Conservation (phyloP, 2,888 invertebrate genomes). For the Stenodema calcarata region DNA sequence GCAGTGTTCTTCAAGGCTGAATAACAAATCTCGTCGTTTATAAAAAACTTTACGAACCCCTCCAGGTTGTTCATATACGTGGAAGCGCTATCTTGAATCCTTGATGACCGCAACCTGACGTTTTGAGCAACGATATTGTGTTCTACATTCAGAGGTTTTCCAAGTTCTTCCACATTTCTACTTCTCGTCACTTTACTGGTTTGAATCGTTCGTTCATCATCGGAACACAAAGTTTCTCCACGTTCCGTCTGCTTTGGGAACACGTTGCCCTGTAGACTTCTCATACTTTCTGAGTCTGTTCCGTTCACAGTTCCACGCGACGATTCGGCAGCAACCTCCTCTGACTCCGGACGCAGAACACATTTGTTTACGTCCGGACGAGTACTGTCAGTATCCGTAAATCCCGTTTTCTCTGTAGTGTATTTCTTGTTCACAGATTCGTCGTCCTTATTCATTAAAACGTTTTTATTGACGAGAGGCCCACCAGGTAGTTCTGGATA, state of each 20-base stretch:
- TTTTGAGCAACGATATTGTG: neutral
- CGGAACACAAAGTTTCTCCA: neutral
- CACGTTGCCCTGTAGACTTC: too few relatives aligned
- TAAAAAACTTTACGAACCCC: neutral
- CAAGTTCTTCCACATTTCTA: neutral
- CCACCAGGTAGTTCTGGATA: conserved; percentile 31
- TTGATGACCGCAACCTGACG: neutral
- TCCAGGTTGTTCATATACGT: neutral
- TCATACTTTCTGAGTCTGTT: too few relatives aligned
- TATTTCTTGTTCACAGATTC: neutral
- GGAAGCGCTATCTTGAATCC: neutral
- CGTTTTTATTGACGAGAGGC: neutral
- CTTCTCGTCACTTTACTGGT: neutral
- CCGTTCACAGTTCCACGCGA: too few relatives aligned
- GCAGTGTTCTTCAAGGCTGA: neutral
- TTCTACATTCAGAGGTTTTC: neutral
- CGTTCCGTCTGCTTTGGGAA: neutral
- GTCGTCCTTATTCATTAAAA: too few relatives aligned
- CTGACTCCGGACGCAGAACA: too few relatives aligned
- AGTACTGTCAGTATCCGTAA: neutral
- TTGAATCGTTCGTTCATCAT: neutral
- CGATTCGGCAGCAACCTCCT: too few relatives aligned
- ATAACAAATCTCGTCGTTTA: neutral
- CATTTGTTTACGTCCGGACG: neutral
- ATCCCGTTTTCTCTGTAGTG: neutral